These are phyloP conservation scores for Pterocles gutturalis DNA, from an alignment of 2,113 vertebrate species.

Conservation along the genomic window DNA sequence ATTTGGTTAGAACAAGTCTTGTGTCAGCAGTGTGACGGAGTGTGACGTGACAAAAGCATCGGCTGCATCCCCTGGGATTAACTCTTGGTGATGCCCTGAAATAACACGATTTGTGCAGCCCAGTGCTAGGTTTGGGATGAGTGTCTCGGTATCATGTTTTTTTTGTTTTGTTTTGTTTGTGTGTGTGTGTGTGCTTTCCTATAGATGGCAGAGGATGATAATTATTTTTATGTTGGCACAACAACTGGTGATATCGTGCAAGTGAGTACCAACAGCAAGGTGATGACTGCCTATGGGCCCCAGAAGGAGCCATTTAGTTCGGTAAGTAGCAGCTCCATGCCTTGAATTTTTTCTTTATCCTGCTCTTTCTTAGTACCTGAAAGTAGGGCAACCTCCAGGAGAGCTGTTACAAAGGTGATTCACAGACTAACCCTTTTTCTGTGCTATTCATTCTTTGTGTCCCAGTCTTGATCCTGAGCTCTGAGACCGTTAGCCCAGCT, in stretches of 20 bases:
- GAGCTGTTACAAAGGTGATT: too few species aligned
- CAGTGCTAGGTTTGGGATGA: not conserved
- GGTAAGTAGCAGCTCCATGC: too few species aligned
- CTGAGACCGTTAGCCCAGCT: too few species aligned
- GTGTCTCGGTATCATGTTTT: not conserved
- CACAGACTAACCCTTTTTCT: too few species aligned
- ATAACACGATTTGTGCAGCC: not conserved
- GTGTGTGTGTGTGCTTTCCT: not conserved
- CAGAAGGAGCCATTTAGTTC: too few species aligned
- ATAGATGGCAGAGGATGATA: slow-evolving; percentile 83
- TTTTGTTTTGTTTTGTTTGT: not conserved
- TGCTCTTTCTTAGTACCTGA: too few species aligned
- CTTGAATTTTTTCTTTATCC: too few species aligned
- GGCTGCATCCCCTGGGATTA: not conserved
- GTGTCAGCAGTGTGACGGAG: not conserved
- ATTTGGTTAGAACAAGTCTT: not conserved
- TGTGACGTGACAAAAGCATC: not conserved
- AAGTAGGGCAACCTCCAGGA: too few species aligned
- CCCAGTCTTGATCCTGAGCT: too few species aligned
- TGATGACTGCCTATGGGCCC: too few species aligned
- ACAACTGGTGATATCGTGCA: slow-evolving; percentile 84
- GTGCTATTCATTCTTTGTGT: too few species aligned
- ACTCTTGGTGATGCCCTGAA: not conserved
- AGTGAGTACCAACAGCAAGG: too few species aligned
- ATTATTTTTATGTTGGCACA: slow-evolving; percentile 87